Evolutionary conservation across 64 coral and sea anemone genomes (phyloP).

Genomic region (Astreopora myriophthalma): DNA sequence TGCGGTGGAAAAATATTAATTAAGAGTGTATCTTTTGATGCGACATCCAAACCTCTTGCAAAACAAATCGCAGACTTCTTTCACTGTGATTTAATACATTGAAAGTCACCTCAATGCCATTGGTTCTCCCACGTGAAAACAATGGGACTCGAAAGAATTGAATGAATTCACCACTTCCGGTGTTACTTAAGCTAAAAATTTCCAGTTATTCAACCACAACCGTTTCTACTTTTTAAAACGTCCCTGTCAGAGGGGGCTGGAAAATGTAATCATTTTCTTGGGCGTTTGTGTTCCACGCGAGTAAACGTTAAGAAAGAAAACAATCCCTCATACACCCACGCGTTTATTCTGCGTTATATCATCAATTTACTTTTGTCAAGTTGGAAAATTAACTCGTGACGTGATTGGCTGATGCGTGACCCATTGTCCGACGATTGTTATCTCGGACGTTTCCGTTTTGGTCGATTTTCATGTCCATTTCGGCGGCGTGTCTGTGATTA

Average conservation of each 20-base stretch:
- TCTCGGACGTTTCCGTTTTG: background rate
- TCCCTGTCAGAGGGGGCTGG: background rate
- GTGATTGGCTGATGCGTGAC: conserved; percentile 12
- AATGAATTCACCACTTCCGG: background rate
- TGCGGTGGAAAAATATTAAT: background rate
- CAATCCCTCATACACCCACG: background rate
- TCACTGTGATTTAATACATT: background rate
- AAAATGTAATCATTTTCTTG: background rate
- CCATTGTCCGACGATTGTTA: background rate
- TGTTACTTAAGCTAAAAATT: background rate
- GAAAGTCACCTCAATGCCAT: background rate
- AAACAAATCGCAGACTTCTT: background rate
- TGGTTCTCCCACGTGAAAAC: background rate
- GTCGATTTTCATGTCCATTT: conserved; percentile 24
- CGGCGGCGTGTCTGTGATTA: background rate
- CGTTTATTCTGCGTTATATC: background rate
- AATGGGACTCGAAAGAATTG: background rate
- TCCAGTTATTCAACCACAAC: background rate
- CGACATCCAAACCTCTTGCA: background rate
- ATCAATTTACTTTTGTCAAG: conserved; percentile 31
- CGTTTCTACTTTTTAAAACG: background rate
- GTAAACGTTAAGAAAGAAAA: background rate
- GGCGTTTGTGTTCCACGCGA: background rate
- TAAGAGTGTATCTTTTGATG: background rate
- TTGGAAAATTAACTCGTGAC: background rate